Base-by-base conservation (phyloP, 2,797 vertebrate species). In the Mormyrops boulengeri region DNA sequence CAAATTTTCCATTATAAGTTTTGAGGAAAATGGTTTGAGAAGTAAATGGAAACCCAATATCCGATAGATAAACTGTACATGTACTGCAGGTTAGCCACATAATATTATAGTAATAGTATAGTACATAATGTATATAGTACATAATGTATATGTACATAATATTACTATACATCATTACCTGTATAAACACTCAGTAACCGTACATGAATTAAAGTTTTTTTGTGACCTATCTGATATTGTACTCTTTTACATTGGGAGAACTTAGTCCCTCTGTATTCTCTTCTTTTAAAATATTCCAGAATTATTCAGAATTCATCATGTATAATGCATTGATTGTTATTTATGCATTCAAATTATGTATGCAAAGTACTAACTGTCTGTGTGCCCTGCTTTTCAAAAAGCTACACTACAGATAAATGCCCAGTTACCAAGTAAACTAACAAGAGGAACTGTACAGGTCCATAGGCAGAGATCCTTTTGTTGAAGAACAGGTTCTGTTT, bases 311-410 rank as follows among this genome's bases (percentile, higher is more conserved):
- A 66, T 30, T 62, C 17, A 44, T 55, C 87, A 62, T 22, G 55
- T n/a, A 47, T 88, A 88, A 88, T 62, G 87, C 55, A 62, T 22
- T 66, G 38, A 44, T 88, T 88, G 50, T 41, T 57, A 57, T 87
- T 87, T 87, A 57, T 47, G 57, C 22, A 47, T 66, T 88, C 38
- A 44, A 6, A 44, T 62, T 88, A 66, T 88, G 19, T 38, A 62
- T 88, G 86, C 52, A 26, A 88, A 62, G 34, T 30, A 62, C 55
- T 62, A 6, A 41, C 19, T 60, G 17, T 47, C 55, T 62, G 9
- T 87, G 34, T 88, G 86, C 86, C 62, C 34, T 60, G 19, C 30
- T 88, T 88, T 62, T n/a, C 38, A 88, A 62, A 34, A 34, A 19
- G 41, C 8, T 57, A 87, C 53, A 44, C 50, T 57, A 57, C 50